phyloP scores from a whole-genome alignment of 1,140 invertebrate species.

The Marisa cornuarietis region DNA sequence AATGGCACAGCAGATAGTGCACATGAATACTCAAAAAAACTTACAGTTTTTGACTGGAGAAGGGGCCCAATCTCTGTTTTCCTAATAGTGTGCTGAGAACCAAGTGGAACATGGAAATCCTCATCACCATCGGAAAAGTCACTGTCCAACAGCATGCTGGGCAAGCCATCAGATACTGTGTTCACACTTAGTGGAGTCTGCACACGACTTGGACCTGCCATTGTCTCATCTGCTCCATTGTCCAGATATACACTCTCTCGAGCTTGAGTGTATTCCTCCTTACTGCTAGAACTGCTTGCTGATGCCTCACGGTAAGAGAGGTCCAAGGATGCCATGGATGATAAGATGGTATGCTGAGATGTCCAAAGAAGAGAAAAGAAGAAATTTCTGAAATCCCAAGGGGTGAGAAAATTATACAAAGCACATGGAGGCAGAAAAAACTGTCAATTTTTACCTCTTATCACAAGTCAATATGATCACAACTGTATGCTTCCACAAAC shows the following conservation, averaged over 20 bases:
- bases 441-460: too few relatives aligned
- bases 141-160: conserved; percentile 33
- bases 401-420: too few relatives aligned
- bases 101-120: conserved; percentile 28
- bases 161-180: neutral
- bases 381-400: too few relatives aligned
- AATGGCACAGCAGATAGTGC: neutral
- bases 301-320: neutral
- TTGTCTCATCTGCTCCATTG: neutral
- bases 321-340: too few relatives aligned
- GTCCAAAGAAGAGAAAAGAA: too few relatives aligned
- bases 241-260: neutral
- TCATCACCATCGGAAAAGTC: conserved; percentile 46
- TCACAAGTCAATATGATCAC: too few relatives aligned
- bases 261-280: neutral
- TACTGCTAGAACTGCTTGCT: too few relatives aligned
- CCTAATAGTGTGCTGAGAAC: neutral
- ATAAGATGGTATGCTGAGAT: too few relatives aligned
- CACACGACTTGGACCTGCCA: conserved; percentile 5
- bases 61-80: conserved; percentile 29
- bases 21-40: neutral
- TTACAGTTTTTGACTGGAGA: conserved; percentile 9
- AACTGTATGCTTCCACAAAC: too few relatives aligned
- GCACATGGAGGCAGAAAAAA: too few relatives aligned
- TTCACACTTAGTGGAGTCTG: neutral